Conservation (phyloP, 2,888 invertebrate species). For the Norana najaformis region DNA sequence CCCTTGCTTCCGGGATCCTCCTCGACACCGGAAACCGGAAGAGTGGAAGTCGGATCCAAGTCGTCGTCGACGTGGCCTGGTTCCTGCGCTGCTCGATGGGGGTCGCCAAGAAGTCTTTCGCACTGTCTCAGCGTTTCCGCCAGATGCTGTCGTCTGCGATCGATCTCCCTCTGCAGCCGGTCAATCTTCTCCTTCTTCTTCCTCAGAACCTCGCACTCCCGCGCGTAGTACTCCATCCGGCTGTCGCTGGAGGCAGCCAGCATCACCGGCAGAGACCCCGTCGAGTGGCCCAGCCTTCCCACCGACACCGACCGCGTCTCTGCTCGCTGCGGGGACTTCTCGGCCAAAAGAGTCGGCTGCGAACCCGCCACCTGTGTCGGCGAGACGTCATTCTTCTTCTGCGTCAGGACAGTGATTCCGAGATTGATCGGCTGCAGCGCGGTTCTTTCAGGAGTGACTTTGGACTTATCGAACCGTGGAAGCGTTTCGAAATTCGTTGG, state of each 20-base stretch:
- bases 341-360: neutral
- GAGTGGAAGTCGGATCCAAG: neutral
- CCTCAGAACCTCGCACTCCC: slow-evolving; percentile 60
- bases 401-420: neutral
- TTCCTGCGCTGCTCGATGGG: neutral
- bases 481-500: neutral
- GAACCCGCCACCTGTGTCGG: neutral
- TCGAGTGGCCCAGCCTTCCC: neutral
- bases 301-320: neutral
- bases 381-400: neutral
- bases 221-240: slow-evolving; percentile 39
- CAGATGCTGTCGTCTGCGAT: slow-evolving; percentile 68
- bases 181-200: slow-evolving; percentile 68
- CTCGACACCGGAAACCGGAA: neutral
- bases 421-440: slow-evolving; percentile 23
- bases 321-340: neutral
- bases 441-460: neutral
- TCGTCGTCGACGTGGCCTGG: neutral
- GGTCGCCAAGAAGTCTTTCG: neutral
- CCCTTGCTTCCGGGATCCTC: slow-evolving; percentile 49
- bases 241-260: neutral
- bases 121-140: slow-evolving; percentile 65
- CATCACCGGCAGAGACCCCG: neutral
- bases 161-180: slow-evolving; percentile 69
- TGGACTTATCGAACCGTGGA: neutral